phyloP scores from a whole-genome alignment of 1,140 invertebrate genomes.

The Temnothorax longispinosus region DNA sequence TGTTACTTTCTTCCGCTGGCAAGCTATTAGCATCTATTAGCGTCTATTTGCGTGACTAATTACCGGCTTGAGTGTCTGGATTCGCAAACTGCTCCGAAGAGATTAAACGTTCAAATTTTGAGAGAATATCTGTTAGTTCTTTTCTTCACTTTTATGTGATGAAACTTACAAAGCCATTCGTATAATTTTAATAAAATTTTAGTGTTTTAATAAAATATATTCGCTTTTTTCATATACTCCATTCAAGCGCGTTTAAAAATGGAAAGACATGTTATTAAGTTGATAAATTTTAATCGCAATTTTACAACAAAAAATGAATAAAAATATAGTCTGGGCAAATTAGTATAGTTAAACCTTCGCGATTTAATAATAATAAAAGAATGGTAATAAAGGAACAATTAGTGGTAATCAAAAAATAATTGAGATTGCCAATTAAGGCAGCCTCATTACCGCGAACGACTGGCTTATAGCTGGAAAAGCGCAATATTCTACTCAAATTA shows the following conservation, averaged over 20 bases:
- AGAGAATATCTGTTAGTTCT: not conserved
- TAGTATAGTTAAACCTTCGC: not conserved
- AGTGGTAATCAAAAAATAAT: not conserved
- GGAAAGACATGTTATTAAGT: not conserved
- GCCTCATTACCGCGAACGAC: not conserved
- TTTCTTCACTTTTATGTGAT: not conserved
- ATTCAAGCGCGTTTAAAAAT: not conserved
- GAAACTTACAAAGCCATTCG: not conserved
- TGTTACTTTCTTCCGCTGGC: not conserved
- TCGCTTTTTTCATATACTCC: not conserved
- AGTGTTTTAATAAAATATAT: not conserved
- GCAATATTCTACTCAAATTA: not conserved
- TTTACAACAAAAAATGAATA: not conserved
- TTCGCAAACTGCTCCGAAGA: not conserved
- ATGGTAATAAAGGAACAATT: not conserved
- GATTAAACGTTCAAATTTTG: not conserved
- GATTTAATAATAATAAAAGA: not conserved
- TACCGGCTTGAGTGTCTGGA: not conserved
- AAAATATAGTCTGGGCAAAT: not conserved
- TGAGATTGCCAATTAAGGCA: slow-evolving; percentile 24
- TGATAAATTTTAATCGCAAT: not conserved
- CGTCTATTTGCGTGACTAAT: slow-evolving; percentile 1
- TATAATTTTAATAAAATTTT: not conserved
- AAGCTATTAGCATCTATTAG: slow-evolving; percentile 18
- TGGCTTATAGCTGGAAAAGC: not conserved